phyloP scores from a whole-genome alignment of 1,140 invertebrate genomes.

The Vollenhovia emeryi region DNA sequence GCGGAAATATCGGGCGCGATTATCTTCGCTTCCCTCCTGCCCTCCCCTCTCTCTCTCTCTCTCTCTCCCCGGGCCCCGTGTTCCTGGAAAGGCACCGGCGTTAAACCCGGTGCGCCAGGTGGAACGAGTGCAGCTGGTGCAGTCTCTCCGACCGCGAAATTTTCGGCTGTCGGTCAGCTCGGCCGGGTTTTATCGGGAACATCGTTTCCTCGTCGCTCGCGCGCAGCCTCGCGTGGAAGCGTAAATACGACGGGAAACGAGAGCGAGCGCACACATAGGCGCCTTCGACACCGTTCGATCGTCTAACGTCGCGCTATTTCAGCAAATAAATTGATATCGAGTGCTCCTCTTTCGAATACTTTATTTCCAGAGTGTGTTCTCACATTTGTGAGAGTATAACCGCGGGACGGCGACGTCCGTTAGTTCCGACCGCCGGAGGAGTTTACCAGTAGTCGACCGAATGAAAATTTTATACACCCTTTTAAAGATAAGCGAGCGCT shows the following conservation, averaged over 20 bases:
- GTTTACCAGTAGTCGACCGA: background rate
- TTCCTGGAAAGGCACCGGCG: background rate
- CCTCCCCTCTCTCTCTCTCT: too few relatives aligned
- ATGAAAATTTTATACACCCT: too few relatives aligned
- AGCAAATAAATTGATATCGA: background rate
- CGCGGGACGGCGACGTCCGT: too few relatives aligned
- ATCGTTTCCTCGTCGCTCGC: background rate
- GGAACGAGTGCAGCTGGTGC: background rate
- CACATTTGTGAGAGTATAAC: background rate
- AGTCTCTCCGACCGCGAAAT: background rate
- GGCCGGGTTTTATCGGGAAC: background rate
- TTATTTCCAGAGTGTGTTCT: background rate
- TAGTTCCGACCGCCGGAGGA: background rate
- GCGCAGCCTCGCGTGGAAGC: background rate
- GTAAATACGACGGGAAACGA: background rate
- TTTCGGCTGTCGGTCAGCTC: background rate
- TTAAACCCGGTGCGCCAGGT: slow-evolving; percentile 27
- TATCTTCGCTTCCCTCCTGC: too few relatives aligned
- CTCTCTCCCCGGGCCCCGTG: background rate
- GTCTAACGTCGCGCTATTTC: background rate
- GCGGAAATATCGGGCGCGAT: slow-evolving; percentile 4
- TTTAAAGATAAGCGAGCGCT: too few relatives aligned
- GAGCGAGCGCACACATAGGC: background rate
- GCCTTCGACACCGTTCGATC: background rate
- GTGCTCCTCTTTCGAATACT: background rate